phyloP scores from a whole-genome alignment of 2,888 invertebrate genomes.

The Zele albiditarsus region DNA sequence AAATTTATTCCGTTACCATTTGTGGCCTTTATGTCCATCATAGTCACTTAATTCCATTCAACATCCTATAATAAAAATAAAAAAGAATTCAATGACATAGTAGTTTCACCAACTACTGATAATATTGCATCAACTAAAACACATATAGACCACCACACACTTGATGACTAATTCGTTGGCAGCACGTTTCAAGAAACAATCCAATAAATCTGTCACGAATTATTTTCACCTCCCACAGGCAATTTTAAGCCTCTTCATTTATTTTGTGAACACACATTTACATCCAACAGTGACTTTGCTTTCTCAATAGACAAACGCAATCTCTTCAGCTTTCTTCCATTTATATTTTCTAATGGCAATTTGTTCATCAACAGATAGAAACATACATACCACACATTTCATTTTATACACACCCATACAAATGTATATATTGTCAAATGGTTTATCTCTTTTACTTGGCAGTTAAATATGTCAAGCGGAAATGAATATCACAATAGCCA shows the following conservation, averaged over 20 bases:
- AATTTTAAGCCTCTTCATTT: slow-evolving; percentile 6
- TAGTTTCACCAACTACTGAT: slow-evolving; percentile 1
- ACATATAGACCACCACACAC: not conserved
- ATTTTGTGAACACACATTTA: slow-evolving; percentile 7
- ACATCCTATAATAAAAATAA: not conserved
- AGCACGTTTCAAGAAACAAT: not conserved
- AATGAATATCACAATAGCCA: not conserved
- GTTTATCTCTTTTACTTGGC: not conserved
- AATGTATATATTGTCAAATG: not conserved
- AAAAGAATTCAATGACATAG: not conserved
- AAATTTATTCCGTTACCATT: not conserved
- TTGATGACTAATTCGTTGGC: slow-evolving; percentile 4
- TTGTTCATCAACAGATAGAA: not conserved
- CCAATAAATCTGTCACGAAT: slow-evolving; percentile 14
- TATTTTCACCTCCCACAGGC: slow-evolving; percentile 13
- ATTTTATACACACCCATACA: not conserved
- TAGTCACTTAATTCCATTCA: not conserved
- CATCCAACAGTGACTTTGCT: slow-evolving; percentile 19
- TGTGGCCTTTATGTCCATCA: not conserved
- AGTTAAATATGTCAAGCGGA: not conserved
- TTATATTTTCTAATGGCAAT: slow-evolving; percentile 12
- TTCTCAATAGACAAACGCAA: slow-evolving; percentile 22
- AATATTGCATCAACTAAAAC: slow-evolving; percentile 9
- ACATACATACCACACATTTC: not conserved
- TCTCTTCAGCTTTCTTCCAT: slow-evolving; percentile 18